Conservation (phyloP, 2,113 vertebrate species). For the Anoura caudifer region DNA sequence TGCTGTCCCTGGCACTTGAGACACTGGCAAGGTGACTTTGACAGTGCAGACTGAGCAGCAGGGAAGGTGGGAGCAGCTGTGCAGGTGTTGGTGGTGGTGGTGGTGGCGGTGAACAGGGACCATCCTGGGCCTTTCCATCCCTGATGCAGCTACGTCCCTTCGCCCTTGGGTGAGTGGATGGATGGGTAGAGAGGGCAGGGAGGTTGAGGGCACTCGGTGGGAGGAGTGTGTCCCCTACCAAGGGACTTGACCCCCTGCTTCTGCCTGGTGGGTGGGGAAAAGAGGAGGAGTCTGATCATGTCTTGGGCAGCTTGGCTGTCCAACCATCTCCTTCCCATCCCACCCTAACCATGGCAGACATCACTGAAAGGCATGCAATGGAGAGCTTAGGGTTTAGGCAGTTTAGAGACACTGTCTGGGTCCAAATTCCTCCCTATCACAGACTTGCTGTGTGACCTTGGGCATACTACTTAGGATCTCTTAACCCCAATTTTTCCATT, state of each 20-base stretch:
- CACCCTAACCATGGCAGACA: neutral
- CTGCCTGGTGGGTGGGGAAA: neutral
- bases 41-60: neutral
- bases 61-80: neutral
- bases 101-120: rapidly evolving
- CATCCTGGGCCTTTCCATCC: neutral
- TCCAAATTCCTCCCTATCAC: neutral
- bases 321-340: neutral
- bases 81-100: neutral
- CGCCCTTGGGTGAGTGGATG: too few species aligned
- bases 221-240: neutral
- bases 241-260: neutral
- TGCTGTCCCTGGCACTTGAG: neutral
- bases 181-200: neutral
- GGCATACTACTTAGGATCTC: neutral
- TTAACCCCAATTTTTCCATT: neutral
- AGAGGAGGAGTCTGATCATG: neutral
- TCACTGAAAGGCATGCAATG: neutral
- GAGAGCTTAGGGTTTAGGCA: neutral
- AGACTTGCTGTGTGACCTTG: neutral
- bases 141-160: neutral
- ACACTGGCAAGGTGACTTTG: neutral
- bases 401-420: neutral
- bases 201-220: neutral
- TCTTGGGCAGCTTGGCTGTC: neutral